Evolutionary conservation across 2,888 invertebrate species (phyloP), one percentile per base, ranked within the genome.

Genomic region (Apodemia hepburni): DNA sequence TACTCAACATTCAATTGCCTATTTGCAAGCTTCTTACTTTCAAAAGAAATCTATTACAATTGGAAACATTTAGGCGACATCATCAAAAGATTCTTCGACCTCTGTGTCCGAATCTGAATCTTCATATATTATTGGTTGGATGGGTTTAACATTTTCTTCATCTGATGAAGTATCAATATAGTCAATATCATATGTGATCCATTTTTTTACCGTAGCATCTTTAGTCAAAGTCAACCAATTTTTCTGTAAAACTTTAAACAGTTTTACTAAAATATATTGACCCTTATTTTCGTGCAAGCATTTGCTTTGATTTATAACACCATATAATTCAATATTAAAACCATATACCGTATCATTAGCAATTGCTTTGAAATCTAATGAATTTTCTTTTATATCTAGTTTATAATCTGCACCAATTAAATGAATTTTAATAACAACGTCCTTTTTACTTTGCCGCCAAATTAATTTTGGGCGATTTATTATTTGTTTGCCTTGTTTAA

Each of bases 121-220:
- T 11, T 75, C 68, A n/a, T 76, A 71, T 64, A 11, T 77, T 71
- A 9, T 71, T 67, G 0, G 63, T 22, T 51, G 18, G 18, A 51
- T 4, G 5, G 51, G 51, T 12, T 51, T 12, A 5, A 12, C 17
- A 0, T 68, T 69, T 18, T 86, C 87, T 59, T 85, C 87, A 12
- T 84, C 84, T 0, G 87, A 85, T 0, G 84, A 83, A 0, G 77
- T 74, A 8, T 83, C 81, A 51, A 89, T 76, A 15, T 74, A 72
- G 51, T 88, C 86, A 0, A 81, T 70, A 47, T 89, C 89, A 64
- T 87, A 90, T 0, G 77, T 73, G 22, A 92, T 85, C 85, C 88
- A 89, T 63, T 84, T 87, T 27, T 73, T 75, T 0, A 78, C 65
- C 2, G 67, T 66, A 3, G 68, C 66, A 22, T 79, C 78, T 66